Evolutionary conservation across 2,888 invertebrate genomes (phyloP).

Genomic region (Cataglyphis albicans): DNA sequence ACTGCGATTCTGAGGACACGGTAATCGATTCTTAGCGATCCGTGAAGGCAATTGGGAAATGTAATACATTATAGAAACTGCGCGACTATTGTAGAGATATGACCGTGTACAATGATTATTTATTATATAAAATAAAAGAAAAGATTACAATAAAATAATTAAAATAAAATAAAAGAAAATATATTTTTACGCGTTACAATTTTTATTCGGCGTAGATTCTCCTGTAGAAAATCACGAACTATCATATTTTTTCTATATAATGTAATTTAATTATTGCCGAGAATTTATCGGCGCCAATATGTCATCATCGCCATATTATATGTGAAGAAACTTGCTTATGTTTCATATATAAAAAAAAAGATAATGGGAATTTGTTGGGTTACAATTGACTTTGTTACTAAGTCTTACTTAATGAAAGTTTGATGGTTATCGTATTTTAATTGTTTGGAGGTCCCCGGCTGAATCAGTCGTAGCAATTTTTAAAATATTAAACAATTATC

Average conservation of each 20-base stretch:
- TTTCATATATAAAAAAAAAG: not conserved
- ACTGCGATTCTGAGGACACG: conserved; percentile 1
- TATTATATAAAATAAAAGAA: conserved; percentile 73
- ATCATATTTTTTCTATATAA: conserved; percentile 24
- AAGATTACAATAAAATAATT: conserved; percentile 17
- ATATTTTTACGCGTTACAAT: conserved; percentile 47
- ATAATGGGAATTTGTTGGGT: not conserved
- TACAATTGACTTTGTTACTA: not conserved
- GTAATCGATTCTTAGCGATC: not conserved
- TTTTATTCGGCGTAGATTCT: conserved; percentile 18
- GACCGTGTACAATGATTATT: conserved; percentile 60
- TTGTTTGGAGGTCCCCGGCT: not conserved
- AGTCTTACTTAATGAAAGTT: not conserved
- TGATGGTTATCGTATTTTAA: not conserved
- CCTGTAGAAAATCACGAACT: conserved; percentile 36
- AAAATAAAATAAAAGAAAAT: conserved; percentile 67
- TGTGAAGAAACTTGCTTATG: conserved; percentile 15
- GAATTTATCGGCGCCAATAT: conserved; percentile 14
- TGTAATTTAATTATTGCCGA: conserved; percentile 23
- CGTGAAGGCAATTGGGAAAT: not conserved
- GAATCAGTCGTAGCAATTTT: not conserved
- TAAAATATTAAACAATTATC: conserved; percentile 21
- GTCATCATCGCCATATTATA: not conserved
- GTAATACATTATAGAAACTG: conserved; percentile 22
- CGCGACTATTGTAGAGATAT: conserved; percentile 17